These are phyloP conservation scores for Dermochelys coriacea DNA, from an alignment of 2,797 vertebrate genomes.

Conservation along the genomic window DNA sequence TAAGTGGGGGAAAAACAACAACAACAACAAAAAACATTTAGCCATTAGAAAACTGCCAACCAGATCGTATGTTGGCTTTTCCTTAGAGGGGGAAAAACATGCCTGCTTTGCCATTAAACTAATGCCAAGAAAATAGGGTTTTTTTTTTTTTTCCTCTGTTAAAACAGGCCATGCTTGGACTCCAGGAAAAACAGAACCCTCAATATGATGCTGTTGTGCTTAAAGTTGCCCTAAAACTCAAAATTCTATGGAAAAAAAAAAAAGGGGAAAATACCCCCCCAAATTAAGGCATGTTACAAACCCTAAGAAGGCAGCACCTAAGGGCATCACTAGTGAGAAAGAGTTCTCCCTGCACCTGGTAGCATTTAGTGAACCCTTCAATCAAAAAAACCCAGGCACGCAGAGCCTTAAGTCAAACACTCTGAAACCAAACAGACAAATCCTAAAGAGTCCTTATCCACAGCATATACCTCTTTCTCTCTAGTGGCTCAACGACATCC, in stretches of 20 bases:
- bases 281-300: background rate
- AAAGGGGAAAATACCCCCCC: background rate
- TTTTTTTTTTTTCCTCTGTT: background rate
- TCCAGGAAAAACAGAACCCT: background rate
- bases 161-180: background rate
- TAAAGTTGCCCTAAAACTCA: conserved; percentile 5
- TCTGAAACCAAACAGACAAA: background rate
- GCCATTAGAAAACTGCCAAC: conserved; percentile 80
- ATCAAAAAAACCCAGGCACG: background rate
- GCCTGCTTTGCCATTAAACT: conserved; percentile 52
- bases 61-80: conserved; percentile 61
- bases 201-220: conserved; percentile 23
- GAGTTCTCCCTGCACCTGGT: background rate
- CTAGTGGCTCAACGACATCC: background rate
- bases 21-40: conserved; percentile 74
- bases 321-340: background rate
- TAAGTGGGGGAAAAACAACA: conserved; percentile 84
- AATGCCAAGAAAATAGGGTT: background rate
- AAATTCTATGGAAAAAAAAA: background rate
- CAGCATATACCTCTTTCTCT: background rate
- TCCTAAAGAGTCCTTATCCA: background rate
- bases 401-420: background rate
- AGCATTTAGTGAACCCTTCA: background rate
- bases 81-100: conserved; percentile 48
- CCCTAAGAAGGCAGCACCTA: background rate